Conservation (phyloP, 2,113 vertebrate genomes). For the Ginglymostoma cirratum region DNA sequence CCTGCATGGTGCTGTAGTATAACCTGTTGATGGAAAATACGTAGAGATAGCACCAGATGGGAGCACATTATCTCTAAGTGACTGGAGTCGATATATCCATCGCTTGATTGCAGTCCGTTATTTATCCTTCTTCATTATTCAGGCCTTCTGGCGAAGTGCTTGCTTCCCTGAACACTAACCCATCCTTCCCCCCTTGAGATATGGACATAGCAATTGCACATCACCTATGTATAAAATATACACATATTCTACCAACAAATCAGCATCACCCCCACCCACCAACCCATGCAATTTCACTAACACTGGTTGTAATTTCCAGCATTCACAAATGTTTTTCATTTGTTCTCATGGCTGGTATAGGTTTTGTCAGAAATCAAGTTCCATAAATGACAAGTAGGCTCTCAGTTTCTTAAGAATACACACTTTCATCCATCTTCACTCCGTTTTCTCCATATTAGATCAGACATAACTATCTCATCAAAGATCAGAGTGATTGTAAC, state of each 20-base stretch:
- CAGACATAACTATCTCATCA: neutral
- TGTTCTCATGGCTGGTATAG: neutral
- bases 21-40: neutral
- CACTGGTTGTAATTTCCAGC: neutral
- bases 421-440: neutral
- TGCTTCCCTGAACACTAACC: neutral
- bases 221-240: neutral
- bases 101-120: neutral
- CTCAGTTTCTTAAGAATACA: neutral
- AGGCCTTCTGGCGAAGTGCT: neutral
- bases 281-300: too few relatives aligned
- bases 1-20: neutral
- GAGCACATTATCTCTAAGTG: neutral
- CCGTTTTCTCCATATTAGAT: neutral
- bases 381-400: neutral
- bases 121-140: neutral
- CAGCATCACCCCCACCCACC: too few relatives aligned
- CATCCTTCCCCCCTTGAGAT: neutral
- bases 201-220: neutral
- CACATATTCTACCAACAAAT: neutral
- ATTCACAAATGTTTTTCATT: neutral
- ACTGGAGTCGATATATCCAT: neutral
- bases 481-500: neutral
- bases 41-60: neutral
- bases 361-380: neutral